Evolutionary conservation across 2,113 vertebrate species (phyloP).

Genomic region (Crypturellus undulatus): DNA sequence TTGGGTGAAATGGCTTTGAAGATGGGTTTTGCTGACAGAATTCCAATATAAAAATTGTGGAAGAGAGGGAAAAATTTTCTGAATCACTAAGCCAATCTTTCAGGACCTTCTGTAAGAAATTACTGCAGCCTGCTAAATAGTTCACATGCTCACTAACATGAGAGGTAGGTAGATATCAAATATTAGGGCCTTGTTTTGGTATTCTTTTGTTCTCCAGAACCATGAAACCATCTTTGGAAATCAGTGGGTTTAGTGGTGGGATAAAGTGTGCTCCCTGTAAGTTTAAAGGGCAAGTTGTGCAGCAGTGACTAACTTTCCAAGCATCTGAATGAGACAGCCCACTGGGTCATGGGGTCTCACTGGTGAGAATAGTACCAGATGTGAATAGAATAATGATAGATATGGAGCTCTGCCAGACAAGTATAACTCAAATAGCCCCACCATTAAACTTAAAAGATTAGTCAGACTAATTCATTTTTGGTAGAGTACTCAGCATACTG

Average conservation of each 20-base stretch:
- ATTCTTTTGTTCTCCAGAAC: not conserved
- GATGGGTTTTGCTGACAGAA: constrained; percentile 30
- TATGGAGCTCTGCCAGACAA: not conserved
- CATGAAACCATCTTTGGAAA: not conserved
- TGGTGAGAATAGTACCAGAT: constrained; percentile 12
- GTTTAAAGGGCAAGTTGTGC: constrained; percentile 21
- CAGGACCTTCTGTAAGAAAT: not conserved
- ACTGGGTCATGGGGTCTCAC: not conserved
- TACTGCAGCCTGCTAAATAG: not conserved
- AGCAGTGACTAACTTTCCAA: constrained; percentile 9
- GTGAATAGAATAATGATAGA: not conserved
- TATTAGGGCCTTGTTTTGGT: not conserved
- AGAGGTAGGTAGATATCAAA: not conserved
- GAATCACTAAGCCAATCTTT: not conserved
- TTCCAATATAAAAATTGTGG: not conserved
- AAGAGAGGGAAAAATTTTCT: not conserved
- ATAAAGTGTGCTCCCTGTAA: not conserved
- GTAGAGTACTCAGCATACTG: not conserved
- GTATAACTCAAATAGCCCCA: not conserved
- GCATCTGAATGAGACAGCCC: not conserved
- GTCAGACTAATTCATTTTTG: not conserved
- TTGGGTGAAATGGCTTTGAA: not conserved
- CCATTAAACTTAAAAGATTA: not conserved
- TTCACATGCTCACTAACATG: not conserved
- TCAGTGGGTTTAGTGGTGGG: not conserved